Percentiles rank a stretch among this genome's conserved stretches.
Conservation (phyloP, 2,888 invertebrate genomes). For the Clepsis dumicolana region DNA sequence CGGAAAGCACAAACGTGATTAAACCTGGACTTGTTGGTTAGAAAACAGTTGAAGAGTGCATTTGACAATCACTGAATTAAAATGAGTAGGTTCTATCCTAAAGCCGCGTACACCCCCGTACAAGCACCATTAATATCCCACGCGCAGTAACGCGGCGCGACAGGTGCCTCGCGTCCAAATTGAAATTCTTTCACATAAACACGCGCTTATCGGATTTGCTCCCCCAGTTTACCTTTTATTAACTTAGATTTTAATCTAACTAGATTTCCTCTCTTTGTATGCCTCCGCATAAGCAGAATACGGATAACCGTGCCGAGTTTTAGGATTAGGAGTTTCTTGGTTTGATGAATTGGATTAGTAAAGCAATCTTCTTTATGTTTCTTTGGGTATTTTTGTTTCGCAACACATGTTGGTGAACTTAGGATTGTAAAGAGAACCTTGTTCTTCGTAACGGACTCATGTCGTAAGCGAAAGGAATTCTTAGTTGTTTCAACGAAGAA, state of each 20-base stretch:
- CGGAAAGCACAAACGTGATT: not conserved
- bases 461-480: no score
- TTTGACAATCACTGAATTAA: not conserved
- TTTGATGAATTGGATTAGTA: conserved; percentile 31
- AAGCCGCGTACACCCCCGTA: conserved; percentile 30
- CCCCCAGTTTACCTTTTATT: conserved; percentile 49
- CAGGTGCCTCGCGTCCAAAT: conserved; percentile 69
- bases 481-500: no score
- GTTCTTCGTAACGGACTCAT: no score
- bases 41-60: not conserved
- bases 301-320: not conserved
- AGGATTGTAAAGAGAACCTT: not conserved
- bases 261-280: conserved; percentile 33
- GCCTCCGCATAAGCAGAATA: not conserved
- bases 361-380: not conserved
- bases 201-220: conserved; percentile 74
- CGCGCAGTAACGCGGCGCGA: conserved; percentile 64
- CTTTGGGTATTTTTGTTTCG: not conserved
- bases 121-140: conserved; percentile 74
- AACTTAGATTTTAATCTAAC: conserved; percentile 41
- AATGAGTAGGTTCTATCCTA: not conserved
- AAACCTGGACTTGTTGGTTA: not conserved
- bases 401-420: not conserved
- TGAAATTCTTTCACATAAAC: conserved; percentile 79
- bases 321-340: not conserved